These are phyloP conservation scores for Acrocephalus scirpaceus DNA, from an alignment of 2,797 vertebrate species.

Conservation along the genomic window DNA sequence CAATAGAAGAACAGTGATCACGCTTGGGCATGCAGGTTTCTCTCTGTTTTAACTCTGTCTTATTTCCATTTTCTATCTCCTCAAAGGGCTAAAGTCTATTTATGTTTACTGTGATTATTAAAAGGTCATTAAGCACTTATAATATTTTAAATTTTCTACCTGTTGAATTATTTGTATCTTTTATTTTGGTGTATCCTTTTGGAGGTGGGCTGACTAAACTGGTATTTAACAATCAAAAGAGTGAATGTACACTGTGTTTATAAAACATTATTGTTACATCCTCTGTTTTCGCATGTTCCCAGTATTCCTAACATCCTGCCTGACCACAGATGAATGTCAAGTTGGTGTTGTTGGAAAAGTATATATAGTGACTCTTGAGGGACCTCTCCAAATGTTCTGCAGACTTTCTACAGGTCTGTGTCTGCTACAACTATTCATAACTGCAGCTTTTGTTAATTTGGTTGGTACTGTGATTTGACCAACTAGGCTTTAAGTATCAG, in stretches of 20 bases:
- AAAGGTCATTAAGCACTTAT: not conserved
- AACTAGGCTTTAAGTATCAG: not conserved
- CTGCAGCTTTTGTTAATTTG: not conserved
- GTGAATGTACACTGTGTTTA: not conserved
- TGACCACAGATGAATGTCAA: not conserved
- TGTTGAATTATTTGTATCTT: not conserved
- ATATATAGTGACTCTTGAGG: not conserved
- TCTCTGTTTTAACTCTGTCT: not conserved
- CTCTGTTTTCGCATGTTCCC: rapidly evolving
- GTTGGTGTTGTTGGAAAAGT: not conserved
- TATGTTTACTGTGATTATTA: not conserved
- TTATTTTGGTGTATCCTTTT: not conserved
- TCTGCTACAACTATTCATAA: not conserved
- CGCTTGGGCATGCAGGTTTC: rapidly evolving
- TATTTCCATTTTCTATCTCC: not conserved
- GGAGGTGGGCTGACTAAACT: not conserved
- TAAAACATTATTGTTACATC: not conserved
- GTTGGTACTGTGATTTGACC: not conserved
- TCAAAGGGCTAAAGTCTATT: not conserved
- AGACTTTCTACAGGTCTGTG: not conserved
- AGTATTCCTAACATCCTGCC: not conserved
- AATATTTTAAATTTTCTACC: not conserved
- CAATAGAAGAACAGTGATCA: not conserved
- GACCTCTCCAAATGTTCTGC: not conserved
- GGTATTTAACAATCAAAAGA: not conserved